Evolutionary conservation across 2,113 vertebrate species (phyloP).

Genomic region (Nestor notabilis): DNA sequence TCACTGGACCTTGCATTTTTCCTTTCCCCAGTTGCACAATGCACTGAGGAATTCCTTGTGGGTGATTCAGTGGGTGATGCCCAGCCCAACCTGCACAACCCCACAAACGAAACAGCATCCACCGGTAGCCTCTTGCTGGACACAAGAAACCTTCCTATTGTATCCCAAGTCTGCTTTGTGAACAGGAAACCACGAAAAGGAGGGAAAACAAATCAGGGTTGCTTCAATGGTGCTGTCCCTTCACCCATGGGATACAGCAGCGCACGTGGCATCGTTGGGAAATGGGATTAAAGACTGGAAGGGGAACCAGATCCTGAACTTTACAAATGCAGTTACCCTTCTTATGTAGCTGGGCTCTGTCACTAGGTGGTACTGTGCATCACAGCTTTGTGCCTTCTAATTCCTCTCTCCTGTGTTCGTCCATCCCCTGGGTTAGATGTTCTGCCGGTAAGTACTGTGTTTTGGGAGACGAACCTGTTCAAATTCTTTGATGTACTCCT

Average conservation of each 20-base stretch:
- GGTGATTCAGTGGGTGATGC: background rate
- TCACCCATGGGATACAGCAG: rapidly evolving
- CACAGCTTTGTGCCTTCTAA: background rate
- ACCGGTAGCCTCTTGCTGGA: rapidly evolving
- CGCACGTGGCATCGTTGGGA: rapidly evolving
- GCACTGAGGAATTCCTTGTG: constrained; percentile 23
- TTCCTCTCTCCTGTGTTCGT: background rate
- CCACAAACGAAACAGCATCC: background rate
- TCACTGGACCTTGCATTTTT: constrained; percentile 41
- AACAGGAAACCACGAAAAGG: background rate
- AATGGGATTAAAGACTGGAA: background rate
- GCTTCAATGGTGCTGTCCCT: background rate
- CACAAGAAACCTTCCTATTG: background rate
- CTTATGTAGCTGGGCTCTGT: constrained; percentile 16
- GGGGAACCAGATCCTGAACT: background rate
- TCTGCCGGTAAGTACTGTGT: background rate
- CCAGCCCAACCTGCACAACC: background rate
- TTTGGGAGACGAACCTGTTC: background rate
- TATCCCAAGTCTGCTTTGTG: background rate
- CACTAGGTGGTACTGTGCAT: constrained; percentile 71
- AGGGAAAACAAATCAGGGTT: background rate
- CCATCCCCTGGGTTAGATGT: background rate
- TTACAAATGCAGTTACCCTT: background rate
- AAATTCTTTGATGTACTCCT: background rate
- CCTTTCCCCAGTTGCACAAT: background rate